Conservation (phyloP, 2,888 invertebrate species). For the Agrotis clavis region DNA sequence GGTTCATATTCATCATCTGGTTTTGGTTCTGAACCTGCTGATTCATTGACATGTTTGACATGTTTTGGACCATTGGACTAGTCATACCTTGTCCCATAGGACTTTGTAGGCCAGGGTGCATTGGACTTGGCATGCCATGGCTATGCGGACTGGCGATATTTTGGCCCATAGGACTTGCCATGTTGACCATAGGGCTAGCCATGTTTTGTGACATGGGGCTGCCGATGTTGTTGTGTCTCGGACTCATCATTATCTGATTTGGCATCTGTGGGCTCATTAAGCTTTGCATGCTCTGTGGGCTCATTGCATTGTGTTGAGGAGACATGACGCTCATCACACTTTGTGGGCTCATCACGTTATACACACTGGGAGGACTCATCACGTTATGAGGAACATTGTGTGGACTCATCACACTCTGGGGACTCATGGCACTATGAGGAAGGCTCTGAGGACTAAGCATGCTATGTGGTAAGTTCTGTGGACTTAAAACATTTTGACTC, state of each 20-base stretch:
- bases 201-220: constrained; percentile 86
- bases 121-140: constrained; percentile 87
- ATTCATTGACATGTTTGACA: constrained; percentile 84
- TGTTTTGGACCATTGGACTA: constrained; percentile 87
- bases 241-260: constrained; percentile 88
- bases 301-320: constrained; percentile 88
- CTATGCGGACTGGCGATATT: constrained; percentile 84
- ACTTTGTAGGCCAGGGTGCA: constrained; percentile 86
- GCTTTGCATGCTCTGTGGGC: constrained; percentile 87
- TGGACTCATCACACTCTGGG: constrained; percentile 86
- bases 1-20: constrained; percentile 78
- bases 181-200: constrained; percentile 81
- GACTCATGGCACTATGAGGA: constrained; percentile 88
- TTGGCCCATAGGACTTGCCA: constrained; percentile 80
- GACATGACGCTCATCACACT: constrained; percentile 90
- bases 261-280: constrained; percentile 88
- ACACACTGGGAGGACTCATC: constrained; percentile 87
- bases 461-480: constrained; percentile 83
- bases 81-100: constrained; percentile 86
- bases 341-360: constrained; percentile 89
- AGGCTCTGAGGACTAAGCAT: constrained; percentile 88
- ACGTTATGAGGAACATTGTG: constrained; percentile 82
- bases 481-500: constrained; percentile 85
- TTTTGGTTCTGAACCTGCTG: constrained; percentile 78
- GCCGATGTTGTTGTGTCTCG: constrained; percentile 82